A percentile compares a stretch with the other conserved stretches of the same genome.
Conservation (phyloP, 2,113 vertebrate genomes). For the Eubucco bourcierii region DNA sequence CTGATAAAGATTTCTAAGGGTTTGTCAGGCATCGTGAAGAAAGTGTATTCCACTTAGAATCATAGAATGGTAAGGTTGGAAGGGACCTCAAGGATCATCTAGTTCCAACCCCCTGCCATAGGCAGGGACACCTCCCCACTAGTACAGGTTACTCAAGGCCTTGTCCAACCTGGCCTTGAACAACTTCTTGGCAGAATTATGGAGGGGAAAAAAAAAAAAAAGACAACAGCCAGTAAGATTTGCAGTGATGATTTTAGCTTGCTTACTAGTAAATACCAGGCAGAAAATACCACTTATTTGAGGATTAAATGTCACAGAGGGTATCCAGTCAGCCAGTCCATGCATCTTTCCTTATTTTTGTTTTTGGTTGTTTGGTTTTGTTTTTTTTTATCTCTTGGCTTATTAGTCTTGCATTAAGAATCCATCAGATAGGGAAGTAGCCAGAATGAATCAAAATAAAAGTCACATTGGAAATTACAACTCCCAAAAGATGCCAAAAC, state of each 20-base stretch:
- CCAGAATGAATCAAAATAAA: not conserved
- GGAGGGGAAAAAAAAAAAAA: not conserved
- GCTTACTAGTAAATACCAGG: not conserved
- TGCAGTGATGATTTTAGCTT: not conserved
- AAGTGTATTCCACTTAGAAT: not conserved
- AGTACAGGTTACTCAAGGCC: no score
- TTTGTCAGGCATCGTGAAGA: not conserved
- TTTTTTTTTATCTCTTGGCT: not conserved
- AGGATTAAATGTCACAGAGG: not conserved
- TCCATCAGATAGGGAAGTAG: not conserved
- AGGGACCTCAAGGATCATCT: no score
- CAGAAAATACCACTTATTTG: not conserved
- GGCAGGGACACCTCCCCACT: no score
- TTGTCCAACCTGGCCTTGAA: no score
- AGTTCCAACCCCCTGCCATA: no score
- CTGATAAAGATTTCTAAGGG: not conserved
- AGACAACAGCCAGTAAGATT: not conserved
- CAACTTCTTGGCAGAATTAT: not conserved
- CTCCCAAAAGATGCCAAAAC: not conserved
- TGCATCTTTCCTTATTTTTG: not conserved
- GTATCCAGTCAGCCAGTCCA: not conserved
- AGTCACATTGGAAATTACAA: not conserved
- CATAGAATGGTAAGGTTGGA: no score
- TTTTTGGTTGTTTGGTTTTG: not conserved
- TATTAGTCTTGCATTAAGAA: not conserved